Percentiles rank a stretch among this genome's conserved stretches.
These are phyloP conservation scores for Enteromius treurensis DNA, from an alignment of 2,797 vertebrate genomes.

Conservation along the genomic window DNA sequence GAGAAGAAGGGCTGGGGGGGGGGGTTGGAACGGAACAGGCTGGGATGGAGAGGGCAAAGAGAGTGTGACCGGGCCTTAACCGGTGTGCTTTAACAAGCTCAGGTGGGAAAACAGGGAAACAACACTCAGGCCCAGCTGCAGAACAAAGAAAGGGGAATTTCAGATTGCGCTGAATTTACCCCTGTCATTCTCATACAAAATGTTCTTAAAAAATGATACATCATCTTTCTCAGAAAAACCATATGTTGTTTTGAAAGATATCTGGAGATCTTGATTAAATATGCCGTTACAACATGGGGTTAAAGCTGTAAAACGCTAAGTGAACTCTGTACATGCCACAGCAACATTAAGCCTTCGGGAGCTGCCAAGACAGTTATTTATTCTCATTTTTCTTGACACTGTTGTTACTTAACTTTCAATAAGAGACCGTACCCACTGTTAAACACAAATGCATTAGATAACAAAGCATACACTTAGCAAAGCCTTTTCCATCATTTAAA, in stretches of 20 bases:
- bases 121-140: slow-evolving; percentile 62
- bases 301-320: slow-evolving; percentile 42
- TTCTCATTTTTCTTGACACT: slow-evolving; percentile 46
- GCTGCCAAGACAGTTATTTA: slow-evolving; percentile 55
- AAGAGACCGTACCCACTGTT: neutral
- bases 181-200: neutral
- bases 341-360: slow-evolving; percentile 39
- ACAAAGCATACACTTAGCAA: neutral
- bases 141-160: slow-evolving; percentile 58
- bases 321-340: slow-evolving; percentile 45
- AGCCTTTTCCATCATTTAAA: neutral
- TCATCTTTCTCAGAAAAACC: slow-evolving; percentile 16
- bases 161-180: slow-evolving; percentile 1
- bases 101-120: slow-evolving; percentile 32
- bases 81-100: slow-evolving; percentile 55
- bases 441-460: slow-evolving; percentile 11
- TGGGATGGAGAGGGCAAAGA: slow-evolving; percentile 36
- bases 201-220: slow-evolving; percentile 3
- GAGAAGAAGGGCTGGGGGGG: slow-evolving; percentile 33
- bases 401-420: slow-evolving; percentile 43
- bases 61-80: slow-evolving; percentile 35
- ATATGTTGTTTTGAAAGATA: slow-evolving; percentile 27
- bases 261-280: slow-evolving; percentile 19
- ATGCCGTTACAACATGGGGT: slow-evolving; percentile 38
- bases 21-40: slow-evolving; percentile 26